These are phyloP conservation scores for Microcebus ravelobensis DNA, from an alignment of 2,113 vertebrate species.

Conservation along the genomic window DNA sequence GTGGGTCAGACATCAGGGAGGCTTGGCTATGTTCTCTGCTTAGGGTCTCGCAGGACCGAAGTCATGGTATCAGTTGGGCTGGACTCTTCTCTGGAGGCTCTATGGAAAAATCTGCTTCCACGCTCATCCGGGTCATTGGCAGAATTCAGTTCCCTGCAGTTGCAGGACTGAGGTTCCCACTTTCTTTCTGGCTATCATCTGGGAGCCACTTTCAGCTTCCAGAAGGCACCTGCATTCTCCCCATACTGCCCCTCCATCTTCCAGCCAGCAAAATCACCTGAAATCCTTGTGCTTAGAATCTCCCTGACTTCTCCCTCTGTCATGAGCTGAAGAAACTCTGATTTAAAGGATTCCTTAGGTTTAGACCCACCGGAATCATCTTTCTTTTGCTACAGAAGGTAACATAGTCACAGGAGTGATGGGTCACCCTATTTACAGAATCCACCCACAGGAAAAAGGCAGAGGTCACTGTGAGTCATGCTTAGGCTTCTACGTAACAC, in stretches of 20 bases:
- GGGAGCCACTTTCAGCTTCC: neutral
- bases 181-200: neutral
- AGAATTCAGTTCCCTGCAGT: neutral
- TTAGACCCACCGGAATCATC: neutral
- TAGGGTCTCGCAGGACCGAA: neutral
- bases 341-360: neutral
- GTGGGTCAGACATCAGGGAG: neutral
- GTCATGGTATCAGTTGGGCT: neutral
- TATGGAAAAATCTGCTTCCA: neutral
- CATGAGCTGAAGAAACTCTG: neutral
- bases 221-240: neutral
- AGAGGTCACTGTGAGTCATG: neutral
- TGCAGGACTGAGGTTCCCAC: no score
- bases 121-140: neutral
- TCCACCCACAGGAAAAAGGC: neutral
- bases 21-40: neutral
- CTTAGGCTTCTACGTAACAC: neutral
- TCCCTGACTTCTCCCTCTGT: neutral
- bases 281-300: neutral
- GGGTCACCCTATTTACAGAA: neutral
- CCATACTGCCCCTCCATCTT: neutral
- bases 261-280: neutral
- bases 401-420: neutral
- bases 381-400: neutral
- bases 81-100: neutral